These are phyloP conservation scores for Toxonevra muliebris DNA, from an alignment of 2,888 invertebrate genomes.

Conservation along the genomic window DNA sequence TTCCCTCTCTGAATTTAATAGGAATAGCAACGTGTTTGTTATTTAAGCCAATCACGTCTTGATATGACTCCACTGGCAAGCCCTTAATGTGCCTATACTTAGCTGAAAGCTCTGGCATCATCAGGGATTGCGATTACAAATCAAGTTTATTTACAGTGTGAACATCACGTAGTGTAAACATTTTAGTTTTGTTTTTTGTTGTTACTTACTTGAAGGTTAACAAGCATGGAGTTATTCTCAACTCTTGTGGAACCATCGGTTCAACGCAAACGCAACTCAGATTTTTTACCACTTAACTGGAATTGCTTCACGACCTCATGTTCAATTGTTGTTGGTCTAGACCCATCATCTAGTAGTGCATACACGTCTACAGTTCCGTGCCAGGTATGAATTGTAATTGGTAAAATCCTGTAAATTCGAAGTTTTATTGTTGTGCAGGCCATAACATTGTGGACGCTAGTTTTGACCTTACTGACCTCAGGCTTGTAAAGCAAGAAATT, in stretches of 20 bases:
- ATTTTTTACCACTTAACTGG: conserved; percentile 13
- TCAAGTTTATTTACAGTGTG: conserved; percentile 22
- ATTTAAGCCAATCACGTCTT: conserved; percentile 18
- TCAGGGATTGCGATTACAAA: conserved; percentile 22
- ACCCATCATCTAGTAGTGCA: conserved; percentile 31
- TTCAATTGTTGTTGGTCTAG: conserved; percentile 29
- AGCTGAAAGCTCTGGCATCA: neutral
- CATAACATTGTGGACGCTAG: neutral
- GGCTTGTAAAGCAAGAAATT: conserved; percentile 25
- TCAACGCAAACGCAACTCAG: conserved; percentile 28
- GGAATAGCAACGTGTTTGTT: conserved; percentile 33
- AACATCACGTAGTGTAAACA: conserved; percentile 11
- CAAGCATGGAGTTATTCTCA: conserved; percentile 23
- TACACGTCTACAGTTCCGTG: conserved; percentile 17
- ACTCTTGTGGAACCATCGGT: conserved; percentile 31
- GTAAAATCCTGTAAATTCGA: conserved; percentile 28
- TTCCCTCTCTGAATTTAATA: conserved; percentile 31
- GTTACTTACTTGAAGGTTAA: conserved; percentile 25
- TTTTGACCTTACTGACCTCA: neutral
- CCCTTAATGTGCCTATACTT: conserved; percentile 29
- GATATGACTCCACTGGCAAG: conserved; percentile 19
- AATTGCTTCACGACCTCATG: conserved; percentile 8
- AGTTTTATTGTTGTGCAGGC: conserved; percentile 14
- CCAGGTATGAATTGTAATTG: conserved; percentile 23
- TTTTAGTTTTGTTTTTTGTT: conserved; percentile 5